Base-by-base conservation (phyloP, 2,113 vertebrate genomes). In the Pomatostomus ruficeps region DNA sequence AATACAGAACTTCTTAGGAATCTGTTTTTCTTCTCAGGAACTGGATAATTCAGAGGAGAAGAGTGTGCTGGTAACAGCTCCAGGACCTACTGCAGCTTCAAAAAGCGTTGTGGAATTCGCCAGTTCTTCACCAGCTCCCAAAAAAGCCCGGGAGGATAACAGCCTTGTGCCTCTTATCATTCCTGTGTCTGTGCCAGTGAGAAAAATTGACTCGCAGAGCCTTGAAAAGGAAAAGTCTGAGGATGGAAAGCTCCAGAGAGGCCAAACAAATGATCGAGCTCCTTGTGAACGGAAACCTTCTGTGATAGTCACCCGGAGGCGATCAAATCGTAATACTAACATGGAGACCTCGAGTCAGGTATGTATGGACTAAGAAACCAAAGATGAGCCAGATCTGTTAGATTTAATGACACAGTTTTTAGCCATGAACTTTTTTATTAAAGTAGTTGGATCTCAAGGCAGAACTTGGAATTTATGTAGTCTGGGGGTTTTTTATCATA, bases 151-250 rank as follows among this genome's bases (percentile, higher is more conserved):
- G 36, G 99, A 99, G 43, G 99, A 99, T 80, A 97, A 91, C 12
- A 98, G 97, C 74, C 98, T 99, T 9, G 90, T 98, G 28, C 99
- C 99, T 11, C 98, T 99, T 54, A 98, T 99, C 93, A 99, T 99
- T 97, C 99, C 99, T 1, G 99, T 99, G 55, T 99, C 99, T 8
- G 99, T 99, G 68, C 99, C 99, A 11, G 99, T 99, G 79, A 98
- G 98, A 87, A 97, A 98, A 83, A 97, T 98, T 61, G 98, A 98
- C 24, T 96, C 97, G 13, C 92, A 97, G 2, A 98, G 97, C 61
- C 95, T 97, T 3, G 98, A 97, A 66, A 96, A 97, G 26, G 98
- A 98, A 5, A 97, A 97, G n/a, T 95, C 93, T 6, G 97, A 98
- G 77, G 97, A 98, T 8, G 97, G 93, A 93, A 99, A 98, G 97